Conservation (phyloP, 2,113 vertebrate genomes). For the Gasterosteus aculeatus region DNA sequence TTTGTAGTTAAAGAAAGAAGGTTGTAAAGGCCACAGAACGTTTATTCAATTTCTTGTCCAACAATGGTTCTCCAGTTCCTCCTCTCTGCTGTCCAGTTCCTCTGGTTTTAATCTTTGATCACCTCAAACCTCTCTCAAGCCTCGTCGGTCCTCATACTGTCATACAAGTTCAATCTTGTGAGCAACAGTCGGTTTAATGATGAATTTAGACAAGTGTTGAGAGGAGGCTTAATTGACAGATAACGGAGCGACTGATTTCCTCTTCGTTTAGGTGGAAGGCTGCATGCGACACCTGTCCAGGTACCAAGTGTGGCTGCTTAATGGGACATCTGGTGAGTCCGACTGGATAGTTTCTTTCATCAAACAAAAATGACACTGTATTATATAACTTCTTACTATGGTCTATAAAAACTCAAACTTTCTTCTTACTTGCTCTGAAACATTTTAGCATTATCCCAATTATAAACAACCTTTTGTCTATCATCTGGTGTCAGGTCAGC, state of each 20-base stretch:
- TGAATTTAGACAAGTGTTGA: background rate
- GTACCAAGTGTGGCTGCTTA: background rate
- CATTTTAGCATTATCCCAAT: background rate
- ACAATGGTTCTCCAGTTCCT: constrained; percentile 18
- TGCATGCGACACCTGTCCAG: background rate
- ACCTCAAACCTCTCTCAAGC: background rate
- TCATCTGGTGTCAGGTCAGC: background rate
- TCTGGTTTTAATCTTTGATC: constrained; percentile 13
- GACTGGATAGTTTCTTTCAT: background rate
- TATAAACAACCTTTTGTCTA: background rate
- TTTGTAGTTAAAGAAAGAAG: background rate
- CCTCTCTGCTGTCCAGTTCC: constrained; percentile 14
- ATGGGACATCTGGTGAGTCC: background rate
- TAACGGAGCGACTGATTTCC: background rate
- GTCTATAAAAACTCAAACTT: background rate
- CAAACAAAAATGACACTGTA: background rate
- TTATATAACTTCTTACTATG: background rate
- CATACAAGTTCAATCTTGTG: constrained; percentile 13
- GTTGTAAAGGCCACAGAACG: constrained; percentile 12
- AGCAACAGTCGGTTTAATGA: background rate
- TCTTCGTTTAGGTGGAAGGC: background rate
- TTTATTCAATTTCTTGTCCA: constrained; percentile 12
- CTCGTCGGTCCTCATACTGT: constrained; percentile 3
- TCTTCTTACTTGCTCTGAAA: background rate
- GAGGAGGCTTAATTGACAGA: background rate